phyloP scores from a whole-genome alignment of 2,113 vertebrate genomes.

The Hylia prasina region DNA sequence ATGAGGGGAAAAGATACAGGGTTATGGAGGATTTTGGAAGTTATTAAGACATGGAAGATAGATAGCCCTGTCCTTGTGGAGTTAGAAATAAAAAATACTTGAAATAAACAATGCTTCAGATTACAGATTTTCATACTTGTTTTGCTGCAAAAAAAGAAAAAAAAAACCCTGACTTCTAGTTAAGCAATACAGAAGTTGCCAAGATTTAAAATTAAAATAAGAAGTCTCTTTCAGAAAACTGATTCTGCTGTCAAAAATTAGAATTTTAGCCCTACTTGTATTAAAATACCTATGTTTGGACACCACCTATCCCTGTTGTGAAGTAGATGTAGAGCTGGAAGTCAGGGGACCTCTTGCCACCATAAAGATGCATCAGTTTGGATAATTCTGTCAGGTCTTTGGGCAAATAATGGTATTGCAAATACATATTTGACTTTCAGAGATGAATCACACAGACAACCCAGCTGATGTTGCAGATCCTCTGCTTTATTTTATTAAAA shows the following conservation, averaged over 20 bases:
- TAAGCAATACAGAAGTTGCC: not conserved
- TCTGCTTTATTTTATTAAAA: not conserved
- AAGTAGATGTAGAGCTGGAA: not conserved
- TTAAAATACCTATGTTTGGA: not conserved
- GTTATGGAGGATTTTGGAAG: not conserved
- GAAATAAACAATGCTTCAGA: not conserved
- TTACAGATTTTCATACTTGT: not conserved
- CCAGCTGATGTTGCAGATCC: not conserved
- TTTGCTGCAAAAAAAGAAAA: not conserved
- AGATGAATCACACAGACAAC: not conserved
- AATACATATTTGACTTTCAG: not conserved
- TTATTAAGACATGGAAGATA: not conserved
- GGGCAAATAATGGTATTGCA: not conserved
- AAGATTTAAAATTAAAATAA: not conserved
- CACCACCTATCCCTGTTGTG: fast-evolving
- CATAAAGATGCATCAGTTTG: not conserved
- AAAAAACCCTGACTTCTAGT: not conserved
- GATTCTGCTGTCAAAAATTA: not conserved
- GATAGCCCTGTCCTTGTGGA: not conserved
- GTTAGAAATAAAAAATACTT: not conserved
- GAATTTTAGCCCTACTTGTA: not conserved
- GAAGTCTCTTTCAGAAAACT: not conserved
- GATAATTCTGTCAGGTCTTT: not conserved
- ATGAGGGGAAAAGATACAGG: not conserved
- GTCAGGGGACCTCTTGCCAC: not conserved